These are phyloP conservation scores for Petrophora chlorosata DNA, from an alignment of 2,888 invertebrate species.

Conservation along the genomic window DNA sequence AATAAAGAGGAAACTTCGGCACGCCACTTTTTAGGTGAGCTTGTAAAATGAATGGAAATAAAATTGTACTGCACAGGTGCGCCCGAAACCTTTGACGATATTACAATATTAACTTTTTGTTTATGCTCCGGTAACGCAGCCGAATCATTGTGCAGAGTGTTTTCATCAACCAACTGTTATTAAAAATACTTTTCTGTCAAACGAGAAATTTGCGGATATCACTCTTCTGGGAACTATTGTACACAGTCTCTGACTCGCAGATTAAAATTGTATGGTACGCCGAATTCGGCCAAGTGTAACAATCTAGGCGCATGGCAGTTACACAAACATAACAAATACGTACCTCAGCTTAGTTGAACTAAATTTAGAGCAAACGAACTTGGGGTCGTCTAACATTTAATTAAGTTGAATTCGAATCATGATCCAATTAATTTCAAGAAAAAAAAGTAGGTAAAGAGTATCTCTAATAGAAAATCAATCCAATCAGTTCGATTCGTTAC, in stretches of 20 bases:
- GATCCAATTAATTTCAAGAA: slow-evolving; percentile 57
- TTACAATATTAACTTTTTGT: slow-evolving; percentile 81
- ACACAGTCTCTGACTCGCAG: neutral
- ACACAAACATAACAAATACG: too few species aligned
- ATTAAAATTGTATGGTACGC: too few species aligned
- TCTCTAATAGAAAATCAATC: slow-evolving; percentile 75
- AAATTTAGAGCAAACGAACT: too few species aligned
- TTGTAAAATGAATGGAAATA: slow-evolving; percentile 83
- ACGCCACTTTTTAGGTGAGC: slow-evolving; percentile 79
- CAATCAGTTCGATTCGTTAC: slow-evolving; percentile 71
- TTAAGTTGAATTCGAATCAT: slow-evolving; percentile 62
- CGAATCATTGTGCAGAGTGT: slow-evolving; percentile 47
- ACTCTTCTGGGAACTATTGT: neutral
- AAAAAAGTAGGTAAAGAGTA: slow-evolving; percentile 57
- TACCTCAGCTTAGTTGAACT: too few species aligned
- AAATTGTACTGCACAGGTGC: slow-evolving; percentile 82
- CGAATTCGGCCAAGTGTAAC: too few species aligned
- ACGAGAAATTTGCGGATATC: neutral
- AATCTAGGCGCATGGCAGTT: too few species aligned
- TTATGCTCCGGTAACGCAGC: slow-evolving; percentile 63
- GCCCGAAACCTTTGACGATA: slow-evolving; percentile 80
- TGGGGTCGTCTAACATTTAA: slow-evolving; percentile 30
- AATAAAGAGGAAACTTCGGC: slow-evolving; percentile 81
- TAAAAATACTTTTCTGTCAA: slow-evolving; percentile 13
- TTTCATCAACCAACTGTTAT: slow-evolving; percentile 36